A percentile compares a stretch with the other conserved stretches of the same genome.
Conservation (phyloP, 1,140 invertebrate species). For the Phymorhynchus buccinoides region DNA sequence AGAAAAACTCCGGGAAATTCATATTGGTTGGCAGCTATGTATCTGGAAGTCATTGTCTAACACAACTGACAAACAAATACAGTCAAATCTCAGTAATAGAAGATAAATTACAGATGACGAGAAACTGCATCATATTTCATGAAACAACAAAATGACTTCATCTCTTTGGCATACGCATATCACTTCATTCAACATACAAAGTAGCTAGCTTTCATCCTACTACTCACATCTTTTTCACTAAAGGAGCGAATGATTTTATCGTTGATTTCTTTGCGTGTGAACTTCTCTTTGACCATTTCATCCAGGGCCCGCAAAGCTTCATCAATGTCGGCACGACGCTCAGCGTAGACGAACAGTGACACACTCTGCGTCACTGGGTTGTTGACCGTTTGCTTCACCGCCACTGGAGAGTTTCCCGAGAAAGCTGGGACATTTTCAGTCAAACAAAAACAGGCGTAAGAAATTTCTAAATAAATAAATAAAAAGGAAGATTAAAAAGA, state of each 20-base stretch:
- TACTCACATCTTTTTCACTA: neutral
- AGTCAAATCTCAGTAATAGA: no score
- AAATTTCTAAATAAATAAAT: neutral
- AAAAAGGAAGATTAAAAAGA: neutral
- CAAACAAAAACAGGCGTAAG: neutral
- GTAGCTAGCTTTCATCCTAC: no score
- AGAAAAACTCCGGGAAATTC: no score
- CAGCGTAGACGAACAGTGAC: slow-evolving; percentile 19
- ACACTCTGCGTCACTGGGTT: neutral
- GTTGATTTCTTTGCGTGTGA: slow-evolving; percentile 17
- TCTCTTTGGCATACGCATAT: no score
- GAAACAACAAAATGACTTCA: no score
- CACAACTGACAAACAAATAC: no score
- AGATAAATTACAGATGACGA: no score
- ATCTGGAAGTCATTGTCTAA: no score
- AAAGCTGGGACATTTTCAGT: neutral
- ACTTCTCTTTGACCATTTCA: slow-evolving; percentile 21
- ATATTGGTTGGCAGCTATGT: no score
- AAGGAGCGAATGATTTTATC: neutral
- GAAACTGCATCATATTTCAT: no score
- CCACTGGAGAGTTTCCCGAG: neutral
- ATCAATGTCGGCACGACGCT: neutral
- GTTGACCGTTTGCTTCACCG: neutral
- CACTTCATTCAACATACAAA: no score
- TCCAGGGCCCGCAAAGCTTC: neutral